These are phyloP conservation scores for Dendroctonus ponderosae DNA, from an alignment of 1,140 invertebrate species.

Conservation along the genomic window DNA sequence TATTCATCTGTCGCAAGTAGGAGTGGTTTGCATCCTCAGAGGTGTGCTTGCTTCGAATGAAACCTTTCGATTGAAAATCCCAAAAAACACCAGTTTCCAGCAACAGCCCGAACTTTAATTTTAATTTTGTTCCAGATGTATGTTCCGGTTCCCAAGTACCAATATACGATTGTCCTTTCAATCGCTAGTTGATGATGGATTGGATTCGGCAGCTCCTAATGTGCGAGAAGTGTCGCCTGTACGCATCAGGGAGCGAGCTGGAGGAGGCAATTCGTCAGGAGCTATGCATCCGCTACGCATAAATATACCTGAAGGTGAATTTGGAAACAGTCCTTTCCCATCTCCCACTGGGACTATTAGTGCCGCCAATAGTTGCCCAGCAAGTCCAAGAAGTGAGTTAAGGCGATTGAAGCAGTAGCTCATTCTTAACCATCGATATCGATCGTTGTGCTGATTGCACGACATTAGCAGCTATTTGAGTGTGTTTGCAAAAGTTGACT, in stretches of 20 bases:
- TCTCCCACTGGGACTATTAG: conserved; percentile 89
- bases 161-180: conserved; percentile 93
- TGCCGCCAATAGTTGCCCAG: conserved; percentile 93
- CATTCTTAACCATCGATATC: neutral
- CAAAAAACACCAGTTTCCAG: too few relatives aligned
- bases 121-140: conserved; percentile 70
- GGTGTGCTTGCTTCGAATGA: too few relatives aligned
- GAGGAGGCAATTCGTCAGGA: conserved; percentile 42
- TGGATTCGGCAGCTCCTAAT: conserved; percentile 44
- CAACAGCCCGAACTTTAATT: too few relatives aligned
- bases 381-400: conserved; percentile 76
- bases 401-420: too few relatives aligned
- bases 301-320: conserved; percentile 81
- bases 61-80: too few relatives aligned
- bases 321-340: conserved; percentile 81
- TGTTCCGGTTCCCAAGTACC: conserved; percentile 93
- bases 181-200: conserved; percentile 77
- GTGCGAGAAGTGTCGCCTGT: conserved; percentile 48
- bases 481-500: conserved; percentile 2
- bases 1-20: too few relatives aligned
- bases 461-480: conserved; percentile 2
- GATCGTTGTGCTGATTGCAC: neutral
- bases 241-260: conserved; percentile 48
- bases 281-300: conserved; percentile 76
- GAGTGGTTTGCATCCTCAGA: too few relatives aligned